phyloP scores from a whole-genome alignment of 2,888 invertebrate genomes.

The Himalopsyche anomala region DNA sequence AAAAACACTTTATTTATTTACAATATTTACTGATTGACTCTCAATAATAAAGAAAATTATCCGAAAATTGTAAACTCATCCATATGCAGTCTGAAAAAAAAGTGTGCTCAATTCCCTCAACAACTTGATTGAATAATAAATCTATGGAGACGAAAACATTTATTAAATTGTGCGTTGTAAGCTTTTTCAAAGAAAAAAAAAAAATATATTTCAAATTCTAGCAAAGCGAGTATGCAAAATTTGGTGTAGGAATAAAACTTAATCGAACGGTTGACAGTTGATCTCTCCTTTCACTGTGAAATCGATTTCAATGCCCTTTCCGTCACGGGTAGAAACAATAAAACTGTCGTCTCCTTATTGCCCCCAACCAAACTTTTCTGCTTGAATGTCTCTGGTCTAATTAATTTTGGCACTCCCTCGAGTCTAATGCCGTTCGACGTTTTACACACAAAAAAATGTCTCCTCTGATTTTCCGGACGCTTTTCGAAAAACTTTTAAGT shows the following conservation, averaged over 20 bases:
- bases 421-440: slow-evolving; percentile 26
- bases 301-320: not conserved
- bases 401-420: slow-evolving; percentile 22
- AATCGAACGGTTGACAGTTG: not conserved
- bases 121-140: no score
- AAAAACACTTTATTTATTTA: no score
- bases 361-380: slow-evolving; percentile 11
- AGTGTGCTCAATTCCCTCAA: no score
- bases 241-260: not conserved
- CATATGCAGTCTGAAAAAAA: no score
- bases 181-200: no score
- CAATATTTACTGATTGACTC: no score
- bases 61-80: no score
- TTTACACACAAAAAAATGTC: slow-evolving; percentile 8
- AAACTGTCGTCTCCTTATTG: slow-evolving; percentile 34
- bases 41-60: no score
- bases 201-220: not conserved
- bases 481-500: slow-evolving; percentile 17
- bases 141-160: no score
- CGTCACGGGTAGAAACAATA: slow-evolving; percentile 11
- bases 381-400: slow-evolving; percentile 21
- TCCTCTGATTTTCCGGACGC: slow-evolving; percentile 13
- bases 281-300: not conserved
- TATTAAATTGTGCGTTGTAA: no score
- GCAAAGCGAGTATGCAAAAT: not conserved